These are phyloP conservation scores for Sturnira hondurensis DNA, from an alignment of 2,113 vertebrate species.

Conservation along the genomic window DNA sequence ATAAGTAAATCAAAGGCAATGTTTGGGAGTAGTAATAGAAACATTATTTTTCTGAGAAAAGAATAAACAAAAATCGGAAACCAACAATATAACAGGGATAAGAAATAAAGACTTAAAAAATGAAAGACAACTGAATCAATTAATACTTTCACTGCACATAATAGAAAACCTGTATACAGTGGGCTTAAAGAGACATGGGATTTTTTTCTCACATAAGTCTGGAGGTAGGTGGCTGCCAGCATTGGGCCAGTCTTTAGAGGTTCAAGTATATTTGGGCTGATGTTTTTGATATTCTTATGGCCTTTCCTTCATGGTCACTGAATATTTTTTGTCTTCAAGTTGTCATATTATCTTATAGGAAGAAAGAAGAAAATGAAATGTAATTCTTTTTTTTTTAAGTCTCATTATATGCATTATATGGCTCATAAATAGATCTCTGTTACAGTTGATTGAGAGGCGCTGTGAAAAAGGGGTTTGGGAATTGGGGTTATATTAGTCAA, in stretches of 20 bases:
- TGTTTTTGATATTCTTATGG: background rate
- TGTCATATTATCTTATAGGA: background rate
- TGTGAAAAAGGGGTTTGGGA: background rate
- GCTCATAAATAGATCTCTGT: background rate
- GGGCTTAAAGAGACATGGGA: background rate
- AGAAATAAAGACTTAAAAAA: background rate
- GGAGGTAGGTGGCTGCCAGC: background rate
- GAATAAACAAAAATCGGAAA: background rate
- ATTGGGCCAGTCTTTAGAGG: background rate
- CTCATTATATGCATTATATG: background rate
- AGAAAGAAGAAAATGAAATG: background rate
- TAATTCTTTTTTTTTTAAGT: background rate
- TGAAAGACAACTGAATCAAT: background rate
- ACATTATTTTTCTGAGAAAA: background rate
- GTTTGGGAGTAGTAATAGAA: background rate
- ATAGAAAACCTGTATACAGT: background rate
- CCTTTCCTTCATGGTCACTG: background rate
- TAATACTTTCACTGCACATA: background rate
- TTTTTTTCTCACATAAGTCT: background rate
- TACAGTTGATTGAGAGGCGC: background rate
- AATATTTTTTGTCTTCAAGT: background rate
- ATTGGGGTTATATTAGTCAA: background rate
- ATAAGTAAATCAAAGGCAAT: background rate
- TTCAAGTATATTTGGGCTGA: background rate
- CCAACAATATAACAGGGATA: background rate